These are phyloP conservation scores for Halcyon chelicuti DNA, from an alignment of 2,797 vertebrate species.

Conservation along the genomic window DNA sequence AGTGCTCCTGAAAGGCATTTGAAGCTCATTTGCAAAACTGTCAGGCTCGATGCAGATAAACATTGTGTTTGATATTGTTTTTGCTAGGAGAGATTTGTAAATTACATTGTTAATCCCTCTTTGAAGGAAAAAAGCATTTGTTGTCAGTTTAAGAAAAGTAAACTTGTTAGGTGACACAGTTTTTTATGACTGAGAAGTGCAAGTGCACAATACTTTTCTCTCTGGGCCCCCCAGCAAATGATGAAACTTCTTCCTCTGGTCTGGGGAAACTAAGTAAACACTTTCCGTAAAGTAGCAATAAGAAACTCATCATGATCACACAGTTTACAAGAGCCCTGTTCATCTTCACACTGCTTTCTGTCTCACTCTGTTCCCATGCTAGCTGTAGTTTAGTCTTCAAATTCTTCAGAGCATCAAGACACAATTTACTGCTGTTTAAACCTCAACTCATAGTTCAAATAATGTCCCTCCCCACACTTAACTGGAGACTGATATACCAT, in stretches of 20 bases:
- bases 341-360: not conserved
- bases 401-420: not conserved
- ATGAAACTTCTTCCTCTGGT: not conserved
- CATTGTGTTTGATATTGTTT: constrained; percentile 35
- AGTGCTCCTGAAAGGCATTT: not conserved
- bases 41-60: constrained; percentile 13
- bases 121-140: not conserved
- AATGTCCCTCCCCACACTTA: not conserved
- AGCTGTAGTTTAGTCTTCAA: not conserved
- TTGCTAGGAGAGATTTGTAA: constrained; percentile 8
- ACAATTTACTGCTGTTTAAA: not conserved
- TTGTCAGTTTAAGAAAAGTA: not conserved
- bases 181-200: not conserved
- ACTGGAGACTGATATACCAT: not conserved
- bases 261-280: not conserved
- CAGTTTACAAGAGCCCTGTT: not conserved
- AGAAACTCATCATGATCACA: not conserved
- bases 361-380: not conserved
- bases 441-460: not conserved
- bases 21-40: constrained; percentile 48
- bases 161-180: not conserved
- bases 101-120: constrained; percentile 24
- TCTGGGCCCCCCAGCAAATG: not conserved
- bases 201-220: not conserved
- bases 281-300: not conserved